A percentile compares a stretch with the other conserved stretches of the same genome.
Conservation (phyloP, 1,140 invertebrate species). For the Frieseomelitta varia region DNA sequence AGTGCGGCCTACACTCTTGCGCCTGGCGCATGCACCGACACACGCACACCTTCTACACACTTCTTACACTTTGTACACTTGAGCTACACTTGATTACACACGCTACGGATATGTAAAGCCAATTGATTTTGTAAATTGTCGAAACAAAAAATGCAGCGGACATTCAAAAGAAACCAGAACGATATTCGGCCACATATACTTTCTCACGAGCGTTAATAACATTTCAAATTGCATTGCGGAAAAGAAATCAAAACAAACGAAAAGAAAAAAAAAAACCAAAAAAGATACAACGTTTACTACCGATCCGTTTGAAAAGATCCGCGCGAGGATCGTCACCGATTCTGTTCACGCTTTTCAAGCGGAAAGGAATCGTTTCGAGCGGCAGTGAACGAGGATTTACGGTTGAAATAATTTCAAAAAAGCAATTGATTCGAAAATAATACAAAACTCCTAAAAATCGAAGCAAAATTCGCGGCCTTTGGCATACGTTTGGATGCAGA, state of each 20-base stretch:
- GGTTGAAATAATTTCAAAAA: constrained; percentile 2
- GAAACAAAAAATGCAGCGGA: constrained; percentile 31
- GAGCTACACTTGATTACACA: constrained; percentile 73
- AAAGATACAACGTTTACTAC: constrained; percentile 47
- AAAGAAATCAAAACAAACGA: no score
- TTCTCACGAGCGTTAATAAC: constrained; percentile 15
- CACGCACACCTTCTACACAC: constrained; percentile 60
- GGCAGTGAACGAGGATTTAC: constrained; percentile 42
- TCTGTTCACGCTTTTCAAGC: constrained; percentile 20
- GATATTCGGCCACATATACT: constrained; percentile 53
- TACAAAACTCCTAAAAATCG: not conserved
- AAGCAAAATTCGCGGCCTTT: constrained; percentile 75
- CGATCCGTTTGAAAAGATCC: constrained; percentile 35
- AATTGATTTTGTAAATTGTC: constrained; percentile 82
- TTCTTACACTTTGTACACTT: constrained; percentile 56
- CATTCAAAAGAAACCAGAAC: constrained; percentile 47
- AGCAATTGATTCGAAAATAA: constrained; percentile 22
- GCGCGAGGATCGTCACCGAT: constrained; percentile 21
- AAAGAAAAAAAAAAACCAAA: not conserved
- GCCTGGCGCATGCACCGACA: constrained; percentile 72
- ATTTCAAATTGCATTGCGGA: not conserved
- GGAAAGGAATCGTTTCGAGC: constrained; percentile 47
- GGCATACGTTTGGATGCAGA: constrained; percentile 78
- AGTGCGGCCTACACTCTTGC: constrained; percentile 58
- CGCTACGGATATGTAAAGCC: constrained; percentile 83